These are phyloP conservation scores for Anarsia innoxiella DNA, from an alignment of 2,888 invertebrate species.

Conservation along the genomic window DNA sequence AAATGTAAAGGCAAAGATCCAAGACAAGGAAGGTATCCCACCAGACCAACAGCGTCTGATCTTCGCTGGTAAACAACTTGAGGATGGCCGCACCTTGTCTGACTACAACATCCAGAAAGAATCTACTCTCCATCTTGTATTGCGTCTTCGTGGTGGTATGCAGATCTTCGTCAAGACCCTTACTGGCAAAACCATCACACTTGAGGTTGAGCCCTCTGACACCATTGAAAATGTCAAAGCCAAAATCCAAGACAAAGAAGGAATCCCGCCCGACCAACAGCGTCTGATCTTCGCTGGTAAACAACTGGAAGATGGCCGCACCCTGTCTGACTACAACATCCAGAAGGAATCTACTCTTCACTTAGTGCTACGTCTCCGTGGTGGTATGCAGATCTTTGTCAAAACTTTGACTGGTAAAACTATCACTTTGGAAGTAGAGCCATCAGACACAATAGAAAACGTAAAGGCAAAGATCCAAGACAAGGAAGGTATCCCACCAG, in stretches of 20 bases:
- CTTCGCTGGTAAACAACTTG: slow-evolving; percentile 22
- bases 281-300: slow-evolving; percentile 7
- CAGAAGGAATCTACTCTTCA: slow-evolving; percentile 8
- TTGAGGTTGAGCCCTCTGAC: slow-evolving; percentile 89
- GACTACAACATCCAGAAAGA: slow-evolving; percentile 27
- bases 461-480: slow-evolving; percentile 20
- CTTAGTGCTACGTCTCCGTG: slow-evolving; percentile 8
- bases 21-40: slow-evolving; percentile 23
- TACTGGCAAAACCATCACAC: slow-evolving; percentile 73
- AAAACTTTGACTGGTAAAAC: slow-evolving; percentile 6
- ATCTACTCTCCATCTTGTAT: slow-evolving; percentile 24
- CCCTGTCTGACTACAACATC: slow-evolving; percentile 8
- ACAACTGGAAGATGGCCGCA: slow-evolving; percentile 8
- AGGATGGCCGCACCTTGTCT: slow-evolving; percentile 21
- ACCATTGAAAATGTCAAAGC: slow-evolving; percentile 55
- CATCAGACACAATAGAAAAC: slow-evolving; percentile 8
- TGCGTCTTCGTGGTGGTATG: slow-evolving; percentile 27
- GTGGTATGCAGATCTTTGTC: slow-evolving; percentile 5
- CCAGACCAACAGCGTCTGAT: slow-evolving; percentile 23
- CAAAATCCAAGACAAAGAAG: slow-evolving; percentile 8
- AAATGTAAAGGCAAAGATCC: slow-evolving; percentile 20
- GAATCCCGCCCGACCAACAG: slow-evolving; percentile 7
- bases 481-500: slow-evolving; percentile 22
- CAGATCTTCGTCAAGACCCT: slow-evolving; percentile 33
- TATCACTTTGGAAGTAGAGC: slow-evolving; percentile 4